Conservation (phyloP, 2,113 vertebrate genomes). For the Melanerpes formicivorus region DNA sequence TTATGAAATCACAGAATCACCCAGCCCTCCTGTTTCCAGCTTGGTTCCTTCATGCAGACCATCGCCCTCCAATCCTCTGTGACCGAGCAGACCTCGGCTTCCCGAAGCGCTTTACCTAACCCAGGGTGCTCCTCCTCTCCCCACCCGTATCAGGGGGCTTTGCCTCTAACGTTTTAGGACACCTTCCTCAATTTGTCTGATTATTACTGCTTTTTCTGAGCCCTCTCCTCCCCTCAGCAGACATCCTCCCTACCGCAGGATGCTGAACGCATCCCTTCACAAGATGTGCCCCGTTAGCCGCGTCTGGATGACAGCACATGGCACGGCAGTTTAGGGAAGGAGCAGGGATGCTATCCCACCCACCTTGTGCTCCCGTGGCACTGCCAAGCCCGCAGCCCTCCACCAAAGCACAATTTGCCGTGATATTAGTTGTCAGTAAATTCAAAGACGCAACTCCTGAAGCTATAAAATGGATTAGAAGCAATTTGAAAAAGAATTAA, state of each 20-base stretch:
- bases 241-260: neutral
- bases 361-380: constrained; percentile 76
- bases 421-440: constrained; percentile 85
- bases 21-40: neutral
- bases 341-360: constrained; percentile 67
- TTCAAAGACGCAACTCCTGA: constrained; percentile 82
- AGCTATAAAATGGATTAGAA: constrained; percentile 90
- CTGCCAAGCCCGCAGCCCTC: constrained; percentile 59
- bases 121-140: neutral
- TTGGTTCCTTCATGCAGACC: neutral
- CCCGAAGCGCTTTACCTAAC: constrained; percentile 1
- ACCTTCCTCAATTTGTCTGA: constrained; percentile 68
- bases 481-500: constrained; percentile 87
- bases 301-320: constrained; percentile 58
- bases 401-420: constrained; percentile 76
- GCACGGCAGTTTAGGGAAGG: constrained; percentile 53
- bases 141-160: neutral
- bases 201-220: neutral
- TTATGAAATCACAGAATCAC: neutral
- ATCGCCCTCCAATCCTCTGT: neutral
- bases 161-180: constrained; percentile 30
- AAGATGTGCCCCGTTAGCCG: constrained; percentile 53
- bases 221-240: too few relatives aligned
- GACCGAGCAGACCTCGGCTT: neutral
- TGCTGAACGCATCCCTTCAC: constrained; percentile 54